Evolutionary conservation across 2,113 vertebrate genomes (phyloP), one percentile per base, ranked within the genome.

Genomic region (Tinamus guttatus): DNA sequence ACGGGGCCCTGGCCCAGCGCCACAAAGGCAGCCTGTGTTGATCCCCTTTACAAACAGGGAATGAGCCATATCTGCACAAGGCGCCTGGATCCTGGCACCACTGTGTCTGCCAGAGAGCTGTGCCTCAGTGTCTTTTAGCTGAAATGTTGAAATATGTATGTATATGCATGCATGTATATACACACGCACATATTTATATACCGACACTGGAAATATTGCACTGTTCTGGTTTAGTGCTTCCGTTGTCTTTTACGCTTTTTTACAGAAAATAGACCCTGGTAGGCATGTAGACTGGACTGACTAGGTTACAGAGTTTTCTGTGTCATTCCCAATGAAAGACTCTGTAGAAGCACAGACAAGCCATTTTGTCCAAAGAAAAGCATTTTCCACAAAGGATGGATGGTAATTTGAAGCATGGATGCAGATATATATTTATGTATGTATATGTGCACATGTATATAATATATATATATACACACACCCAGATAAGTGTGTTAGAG

Each of bases 331-430:
- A 38, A 49, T 6, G 25, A 54, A 9, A n/a, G 13, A 18, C 17
- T 43, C 62, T 54, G 12, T 22, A 65, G 47, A n/a, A 22, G 28
- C 49, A 27, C 18, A 62, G 69, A 64, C 90, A 92, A 90, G 47
- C 69, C 36, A 32, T 88, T 86, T 94, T 60, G 71, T 90, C 60
- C 34, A n/a, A 27, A 56, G 59, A 64, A 83, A 81, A 73, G 41
- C 4, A 3, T 60, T 73, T 83, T 60, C 68, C 47, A 65, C 38
- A 22, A 69, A 62, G 25, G 24, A 71, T 58, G 32, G 43, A 5
- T 47, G 28, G 32, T 47, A 41, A 36, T 34, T 52, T 13, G 64
- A 88, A 84, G 47, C 76, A 40, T 3, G 49, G 76, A 15, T 49
- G 41, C 45, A 41, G 52, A 20, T 40, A n/a, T 27, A 41, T 30